A percentile compares a stretch with the other conserved stretches of the same genome.
Evolutionary conservation across 2,888 invertebrate genomes (phyloP).

Genomic region (Epinotia brunnichana): DNA sequence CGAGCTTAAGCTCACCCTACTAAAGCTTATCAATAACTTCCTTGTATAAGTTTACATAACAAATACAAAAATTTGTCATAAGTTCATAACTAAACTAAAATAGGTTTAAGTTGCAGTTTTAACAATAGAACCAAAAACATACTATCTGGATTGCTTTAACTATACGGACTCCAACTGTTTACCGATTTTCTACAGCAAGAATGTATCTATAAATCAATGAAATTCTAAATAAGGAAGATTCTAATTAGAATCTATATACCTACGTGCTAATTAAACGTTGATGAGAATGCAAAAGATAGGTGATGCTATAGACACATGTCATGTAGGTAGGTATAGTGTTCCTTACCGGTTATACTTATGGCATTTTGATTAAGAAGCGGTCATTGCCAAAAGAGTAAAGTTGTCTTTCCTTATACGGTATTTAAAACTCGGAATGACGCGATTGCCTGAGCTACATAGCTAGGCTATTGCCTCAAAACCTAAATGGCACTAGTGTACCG

Average conservation of each 20-base stretch:
- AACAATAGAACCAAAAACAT: background rate
- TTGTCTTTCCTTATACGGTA: constrained; percentile 77
- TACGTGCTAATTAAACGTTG: constrained; percentile 36
- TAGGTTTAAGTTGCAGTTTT: background rate
- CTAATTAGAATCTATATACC: constrained; percentile 10
- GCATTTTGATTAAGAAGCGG: constrained; percentile 69
- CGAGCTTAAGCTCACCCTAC: constrained; percentile 18
- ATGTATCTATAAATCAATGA: constrained; percentile 2
- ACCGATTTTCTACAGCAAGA: background rate
- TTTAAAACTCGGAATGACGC: constrained; percentile 69
- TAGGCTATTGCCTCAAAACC: constrained; percentile 57
- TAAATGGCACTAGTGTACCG: constrained; percentile 65
- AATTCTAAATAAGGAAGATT: constrained; percentile 17
- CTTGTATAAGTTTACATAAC: constrained; percentile 35
- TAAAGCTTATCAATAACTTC: constrained; percentile 41
- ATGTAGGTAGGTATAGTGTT: constrained; percentile 34
- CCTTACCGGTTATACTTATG: constrained; percentile 50
- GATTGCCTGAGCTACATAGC: constrained; percentile 58
- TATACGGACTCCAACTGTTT: background rate
- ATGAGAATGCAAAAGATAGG: constrained; percentile 38
- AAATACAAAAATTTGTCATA: constrained; percentile 11
- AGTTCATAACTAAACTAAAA: background rate
- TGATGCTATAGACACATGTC: constrained; percentile 19
- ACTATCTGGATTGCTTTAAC: background rate
- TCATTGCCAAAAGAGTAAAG: constrained; percentile 80